These are phyloP conservation scores for Apteryx owenii DNA, from an alignment of 2,113 vertebrate species.

Conservation along the genomic window DNA sequence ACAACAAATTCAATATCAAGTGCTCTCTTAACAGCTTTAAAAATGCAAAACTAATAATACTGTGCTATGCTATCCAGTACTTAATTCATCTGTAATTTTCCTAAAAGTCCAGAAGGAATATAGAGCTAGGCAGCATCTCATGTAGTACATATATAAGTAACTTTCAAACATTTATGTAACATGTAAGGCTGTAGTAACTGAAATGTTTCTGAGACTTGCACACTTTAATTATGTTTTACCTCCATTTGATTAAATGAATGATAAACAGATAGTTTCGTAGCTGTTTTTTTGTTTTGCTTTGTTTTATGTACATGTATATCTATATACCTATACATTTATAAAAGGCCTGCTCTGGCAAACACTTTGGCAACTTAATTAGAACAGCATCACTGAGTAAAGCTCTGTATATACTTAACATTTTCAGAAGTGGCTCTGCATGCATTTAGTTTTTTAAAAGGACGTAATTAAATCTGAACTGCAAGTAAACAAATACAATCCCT, in stretches of 20 bases:
- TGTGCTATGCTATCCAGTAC: not conserved
- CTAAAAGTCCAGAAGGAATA: not conserved
- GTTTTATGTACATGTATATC: not conserved
- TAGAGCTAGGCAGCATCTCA: not conserved
- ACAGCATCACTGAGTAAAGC: not conserved
- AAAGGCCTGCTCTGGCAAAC: not conserved
- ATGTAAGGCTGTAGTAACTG: not conserved
- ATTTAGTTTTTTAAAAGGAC: not conserved
- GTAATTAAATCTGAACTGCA: not conserved
- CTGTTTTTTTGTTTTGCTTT: not conserved
- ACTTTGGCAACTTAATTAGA: not conserved
- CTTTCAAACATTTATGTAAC: not conserved
- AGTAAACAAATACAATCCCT: not conserved
- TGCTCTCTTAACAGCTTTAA: not conserved
- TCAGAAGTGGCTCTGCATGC: not conserved
- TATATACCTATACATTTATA: not conserved
- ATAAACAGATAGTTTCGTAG: constrained; percentile 2
- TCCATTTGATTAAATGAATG: not conserved
- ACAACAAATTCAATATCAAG: not conserved
- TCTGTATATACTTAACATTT: not conserved
- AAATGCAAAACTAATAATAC: not conserved
- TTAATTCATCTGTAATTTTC: not conserved
- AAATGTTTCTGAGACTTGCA: not conserved
- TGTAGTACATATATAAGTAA: not conserved
- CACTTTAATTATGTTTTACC: not conserved